Evolutionary conservation across 2,797 vertebrate genomes (phyloP), one percentile per base, ranked within the genome.

Genomic region (Bryconaethiops microstoma): DNA sequence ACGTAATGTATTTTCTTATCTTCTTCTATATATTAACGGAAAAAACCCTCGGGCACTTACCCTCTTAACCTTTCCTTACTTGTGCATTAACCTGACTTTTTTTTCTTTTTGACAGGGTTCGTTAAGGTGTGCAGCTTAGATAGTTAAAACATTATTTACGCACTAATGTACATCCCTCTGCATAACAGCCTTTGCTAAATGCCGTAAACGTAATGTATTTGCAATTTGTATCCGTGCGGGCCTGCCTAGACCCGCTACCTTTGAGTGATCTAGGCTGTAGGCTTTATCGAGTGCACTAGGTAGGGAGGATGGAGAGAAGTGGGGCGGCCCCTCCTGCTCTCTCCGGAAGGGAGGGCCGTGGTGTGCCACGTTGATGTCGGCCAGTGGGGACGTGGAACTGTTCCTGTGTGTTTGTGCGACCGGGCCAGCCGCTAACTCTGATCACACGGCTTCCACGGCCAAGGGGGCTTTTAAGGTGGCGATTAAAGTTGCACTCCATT

Each of bases 341-440:
- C 59, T 8, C 59, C 86, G 88, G 87, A 87, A 57, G 83, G 91
- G 90, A 86, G 92, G 84, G 82, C 81, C 12, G 35, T 77, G 86
- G 70, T 87, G 88, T 95, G 95, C 94, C 94, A 95, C 94, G 95
- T 95, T 95, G 95, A 95, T 95, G 94, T 93, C 89, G 93, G 85
- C 91, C 91, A 91, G 92, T 95, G 94, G 87, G 89, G 92, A 94
- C 94, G 94, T 94, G 92, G 94, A 94, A 86, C 85, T 82, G 87
- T 87, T 77, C 75, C 86, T 75, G 50, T 75, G 81, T 83, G 85
- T 76, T 48, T 75, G 81, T 83, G 85, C 67, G 85, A 76, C 88
- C 79, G 81, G 91, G 84, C 88, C 84, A 88, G 86, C 85, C 85
- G 79, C 79, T 68, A 69, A 77, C 72, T 79, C 60, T 39, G 39